phyloP scores from a whole-genome alignment of 2,888 invertebrate genomes.

The Atrina japonica region DNA sequence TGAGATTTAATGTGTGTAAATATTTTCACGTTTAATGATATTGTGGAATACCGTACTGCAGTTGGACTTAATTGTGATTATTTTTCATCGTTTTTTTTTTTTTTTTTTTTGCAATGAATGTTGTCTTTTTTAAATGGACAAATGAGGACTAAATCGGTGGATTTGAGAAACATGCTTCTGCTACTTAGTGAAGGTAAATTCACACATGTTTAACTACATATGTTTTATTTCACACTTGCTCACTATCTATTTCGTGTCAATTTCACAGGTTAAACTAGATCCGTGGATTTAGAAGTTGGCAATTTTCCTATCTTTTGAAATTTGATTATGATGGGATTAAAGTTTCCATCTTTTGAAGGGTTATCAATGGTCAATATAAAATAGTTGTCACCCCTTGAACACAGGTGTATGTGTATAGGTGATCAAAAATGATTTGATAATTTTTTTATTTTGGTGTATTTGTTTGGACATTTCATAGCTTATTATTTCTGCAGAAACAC shows the following conservation, averaged over 20 bases:
- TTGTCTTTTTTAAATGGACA: background rate
- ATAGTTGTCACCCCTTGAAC: no score
- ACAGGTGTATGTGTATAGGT: no score
- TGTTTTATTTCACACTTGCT: background rate
- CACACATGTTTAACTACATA: no score
- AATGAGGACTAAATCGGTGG: background rate
- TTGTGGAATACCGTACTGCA: background rate
- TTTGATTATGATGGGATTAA: no score
- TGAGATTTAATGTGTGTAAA: background rate
- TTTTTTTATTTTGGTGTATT: no score
- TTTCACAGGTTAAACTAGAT: background rate
- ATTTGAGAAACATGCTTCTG: constrained; percentile 11
- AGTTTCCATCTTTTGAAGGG: no score
- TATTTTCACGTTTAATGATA: background rate
- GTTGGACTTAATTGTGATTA: background rate
- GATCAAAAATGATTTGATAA: no score
- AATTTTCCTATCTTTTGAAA: background rate
- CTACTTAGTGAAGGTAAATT: constrained; percentile 7
- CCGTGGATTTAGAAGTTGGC: background rate
- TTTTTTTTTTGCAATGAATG: constrained; percentile 7
- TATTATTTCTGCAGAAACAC: no score
- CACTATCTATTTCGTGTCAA: background rate
- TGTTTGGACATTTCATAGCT: no score
- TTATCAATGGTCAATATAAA: no score
- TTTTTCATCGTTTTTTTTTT: background rate